A percentile compares a stretch with the other conserved stretches of the same genome.
These are phyloP conservation scores for Halcyon badia DNA, from an alignment of 2,797 vertebrate species.

Conservation along the genomic window DNA sequence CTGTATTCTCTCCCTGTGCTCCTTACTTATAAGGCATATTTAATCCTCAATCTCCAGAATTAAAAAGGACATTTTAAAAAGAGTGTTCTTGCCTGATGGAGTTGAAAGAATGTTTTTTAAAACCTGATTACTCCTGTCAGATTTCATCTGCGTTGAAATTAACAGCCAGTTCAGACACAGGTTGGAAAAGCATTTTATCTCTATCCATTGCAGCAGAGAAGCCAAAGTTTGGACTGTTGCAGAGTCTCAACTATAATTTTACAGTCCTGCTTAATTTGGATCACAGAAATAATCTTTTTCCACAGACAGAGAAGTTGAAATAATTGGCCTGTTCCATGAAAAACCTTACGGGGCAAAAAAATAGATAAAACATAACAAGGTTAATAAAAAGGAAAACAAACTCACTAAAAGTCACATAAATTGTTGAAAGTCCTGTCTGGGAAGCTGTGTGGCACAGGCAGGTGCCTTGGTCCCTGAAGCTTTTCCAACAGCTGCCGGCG, in stretches of 20 bases:
- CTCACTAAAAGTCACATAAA: background rate
- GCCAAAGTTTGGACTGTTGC: background rate
- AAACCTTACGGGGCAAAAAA: background rate
- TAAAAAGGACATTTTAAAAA: background rate
- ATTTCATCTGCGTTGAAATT: constrained; percentile 16
- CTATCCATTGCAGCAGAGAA: background rate
- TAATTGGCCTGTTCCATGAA: background rate
- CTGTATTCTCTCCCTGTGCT: background rate
- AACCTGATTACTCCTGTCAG: constrained; percentile 35
- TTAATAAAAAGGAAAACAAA: background rate
- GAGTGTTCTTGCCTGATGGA: background rate
- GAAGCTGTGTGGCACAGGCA: background rate
- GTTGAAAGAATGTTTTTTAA: constrained; percentile 31
- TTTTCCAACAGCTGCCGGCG: background rate
- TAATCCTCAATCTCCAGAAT: background rate
- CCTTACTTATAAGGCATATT: background rate
- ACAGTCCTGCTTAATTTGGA: background rate
- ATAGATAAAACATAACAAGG: background rate
- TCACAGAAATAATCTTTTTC: background rate
- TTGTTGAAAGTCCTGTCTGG: background rate
- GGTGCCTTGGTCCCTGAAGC: background rate
- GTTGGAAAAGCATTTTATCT: background rate
- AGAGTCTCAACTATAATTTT: background rate
- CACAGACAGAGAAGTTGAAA: background rate
- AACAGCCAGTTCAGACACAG: background rate